Evolutionary conservation across 2,113 vertebrate genomes (phyloP).

Genomic region (Myanophis thanlyinensis): DNA sequence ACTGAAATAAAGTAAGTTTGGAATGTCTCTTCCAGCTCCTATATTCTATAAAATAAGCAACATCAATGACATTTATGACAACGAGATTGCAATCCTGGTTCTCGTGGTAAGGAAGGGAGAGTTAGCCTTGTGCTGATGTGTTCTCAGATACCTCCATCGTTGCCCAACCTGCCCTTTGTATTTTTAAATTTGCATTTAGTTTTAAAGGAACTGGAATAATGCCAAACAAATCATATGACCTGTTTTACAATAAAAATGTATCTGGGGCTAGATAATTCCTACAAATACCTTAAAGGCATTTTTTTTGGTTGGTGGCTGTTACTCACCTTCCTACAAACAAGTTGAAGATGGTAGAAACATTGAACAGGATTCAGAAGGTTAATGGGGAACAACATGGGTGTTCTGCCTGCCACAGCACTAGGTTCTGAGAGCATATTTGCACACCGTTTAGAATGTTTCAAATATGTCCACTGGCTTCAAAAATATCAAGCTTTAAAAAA

Average conservation of each 20-base stretch:
- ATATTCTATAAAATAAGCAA: neutral
- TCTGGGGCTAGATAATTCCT: neutral
- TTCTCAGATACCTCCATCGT: neutral
- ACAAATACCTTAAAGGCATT: neutral
- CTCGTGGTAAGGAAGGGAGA: neutral
- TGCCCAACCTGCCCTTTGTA: neutral
- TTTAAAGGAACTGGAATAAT: neutral
- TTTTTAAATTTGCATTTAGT: neutral
- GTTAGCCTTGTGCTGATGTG: neutral
- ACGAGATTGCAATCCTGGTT: neutral
- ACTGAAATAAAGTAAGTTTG: neutral
- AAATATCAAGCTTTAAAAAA: neutral
- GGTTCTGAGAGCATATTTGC: neutral
- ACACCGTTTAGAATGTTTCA: neutral
- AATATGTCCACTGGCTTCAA: neutral
- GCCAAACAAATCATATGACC: neutral
- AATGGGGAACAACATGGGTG: neutral
- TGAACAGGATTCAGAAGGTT: neutral
- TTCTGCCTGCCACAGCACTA: neutral
- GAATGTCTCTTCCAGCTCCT: neutral
- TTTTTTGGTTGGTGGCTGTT: neutral
- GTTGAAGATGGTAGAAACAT: neutral
- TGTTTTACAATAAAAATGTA: neutral
- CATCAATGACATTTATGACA: neutral
- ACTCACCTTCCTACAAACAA: neutral